Base-by-base conservation (phyloP, 2,888 invertebrate genomes). In the Drosophila fungiperda region DNA sequence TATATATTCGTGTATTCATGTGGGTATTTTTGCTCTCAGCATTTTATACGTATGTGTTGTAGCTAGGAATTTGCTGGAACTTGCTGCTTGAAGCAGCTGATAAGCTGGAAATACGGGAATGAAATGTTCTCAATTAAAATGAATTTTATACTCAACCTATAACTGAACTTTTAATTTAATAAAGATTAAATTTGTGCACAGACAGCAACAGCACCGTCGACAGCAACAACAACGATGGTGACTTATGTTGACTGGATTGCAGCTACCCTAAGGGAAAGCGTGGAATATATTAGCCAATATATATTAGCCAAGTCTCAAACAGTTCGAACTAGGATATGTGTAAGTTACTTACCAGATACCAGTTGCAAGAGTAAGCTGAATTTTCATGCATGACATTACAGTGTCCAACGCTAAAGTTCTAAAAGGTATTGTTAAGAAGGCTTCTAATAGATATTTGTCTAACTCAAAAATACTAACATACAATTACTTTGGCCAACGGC, bases 61-160 rank as follows among this genome's bases (percentile, higher is more conserved):
- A 40, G 57, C 40, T 64, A 38, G 9, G 49, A 65, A 58, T 45
- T 35, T 6, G 29, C 29, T 29, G 29, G 38, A 58, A 26, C 45
- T 38, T 64, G 69, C 65, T 65, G 48, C 23, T 49, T 58, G 49
- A 50, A 65, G 67, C 70, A 40, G 64, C 68, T 76, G 76, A 76
- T 76, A 76, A 76, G 76, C 42, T 40, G 40, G 20, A 58, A 58
- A 42, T 65, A 60, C 57, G 32, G 45, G 12, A 49, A 7, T 7
- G 23, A 5, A 29, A 83, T 83, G 80, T 83, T 80, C 76, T 83
- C 83, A 86, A 86, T 86, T 83, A 73, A 76, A 82, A 75, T 87
- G 86, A 86, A 83, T 86, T 85, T 87, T 86, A 83, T 83, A 75
- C 76, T 82, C 83, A 87, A 87, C 87, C 87, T 85, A 87, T 78